Evolutionary conservation across 92 coral and sea anemone genomes (phyloP), one percentile per base, ranked within the genome.

Genomic region (Siderastrea radians): DNA sequence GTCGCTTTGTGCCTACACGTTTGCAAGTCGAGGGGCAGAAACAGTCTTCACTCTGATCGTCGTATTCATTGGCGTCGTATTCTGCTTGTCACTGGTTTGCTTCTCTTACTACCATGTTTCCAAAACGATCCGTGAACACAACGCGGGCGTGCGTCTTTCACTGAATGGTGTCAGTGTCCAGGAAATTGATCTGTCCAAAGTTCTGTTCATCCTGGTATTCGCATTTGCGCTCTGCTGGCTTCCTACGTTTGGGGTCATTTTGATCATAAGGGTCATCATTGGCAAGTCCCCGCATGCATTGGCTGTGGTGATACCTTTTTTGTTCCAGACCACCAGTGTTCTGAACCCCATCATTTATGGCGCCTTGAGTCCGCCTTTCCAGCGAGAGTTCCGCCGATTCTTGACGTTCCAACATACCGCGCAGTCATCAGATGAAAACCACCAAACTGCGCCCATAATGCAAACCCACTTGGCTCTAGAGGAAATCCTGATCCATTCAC

Each of bases 221-320:
- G 87, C 87, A 16, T 84, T 84, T 10, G 87, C 81, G 2, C 38
- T 84, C 0, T 84, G 87, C 38, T 84, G 87, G 87, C 72, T 84
- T 4, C 87, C 87, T 1, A 60, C 87, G 52, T 84, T 84, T 84
- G 87, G n/a, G 8, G 43, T 84, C n/a, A 74, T 84, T 67, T 74
- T 84, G 44, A 45, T 84, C 47, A 73, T 62, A 49, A 72, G 87
- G 78, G 64, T 84, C 79, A 49, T 84, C 12, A 7, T 72, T 3
- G 49, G 46, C n/a, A 59, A 53, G 79, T 62, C 72, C 73, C 87
- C 87, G 6, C 87, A 74, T 45, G 62, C 19, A 38, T 74, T 84
- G 45, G 73, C 61, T 16, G 87, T 84, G 49, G 38, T 84, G 61
- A 74, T 84, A 6, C 87, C 87, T 45, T 84, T 84, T 63, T 53